A percentile compares a stretch with the other conserved stretches of the same genome.
These are phyloP conservation scores for Rhaphigaster nebulosa DNA, from an alignment of 2,888 invertebrate genomes.

Conservation along the genomic window DNA sequence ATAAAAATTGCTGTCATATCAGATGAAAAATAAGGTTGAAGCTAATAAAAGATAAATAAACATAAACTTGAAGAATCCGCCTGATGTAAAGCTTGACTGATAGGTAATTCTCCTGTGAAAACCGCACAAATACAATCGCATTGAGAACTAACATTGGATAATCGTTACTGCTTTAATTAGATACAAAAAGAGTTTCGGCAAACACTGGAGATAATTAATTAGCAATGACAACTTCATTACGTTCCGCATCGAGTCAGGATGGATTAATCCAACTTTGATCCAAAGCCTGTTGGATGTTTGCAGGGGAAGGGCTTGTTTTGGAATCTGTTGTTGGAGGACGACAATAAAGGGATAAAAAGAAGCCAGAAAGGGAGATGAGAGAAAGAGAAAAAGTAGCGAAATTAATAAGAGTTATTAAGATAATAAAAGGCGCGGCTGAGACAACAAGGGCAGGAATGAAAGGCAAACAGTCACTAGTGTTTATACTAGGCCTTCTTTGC, in stretches of 20 bases:
- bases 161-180: neutral
- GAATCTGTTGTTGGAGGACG: neutral
- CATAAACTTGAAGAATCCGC: no score
- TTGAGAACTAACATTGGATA: neutral
- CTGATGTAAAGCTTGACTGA: neutral
- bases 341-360: neutral
- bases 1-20: no score
- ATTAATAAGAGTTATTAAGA: slow-evolving; percentile 43
- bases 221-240: neutral
- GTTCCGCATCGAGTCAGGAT: neutral
- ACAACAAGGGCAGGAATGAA: neutral
- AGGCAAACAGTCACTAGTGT: slow-evolving; percentile 41
- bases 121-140: neutral
- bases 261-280: neutral
- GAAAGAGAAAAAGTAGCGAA: slow-evolving; percentile 33
- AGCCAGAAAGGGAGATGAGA: neutral
- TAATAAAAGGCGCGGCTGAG: slow-evolving; percentile 17
- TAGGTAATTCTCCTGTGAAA: neutral
- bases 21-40: no score
- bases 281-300: neutral
- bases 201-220: neutral
- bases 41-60: no score
- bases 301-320: neutral
- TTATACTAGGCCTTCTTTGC: neutral
- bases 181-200: neutral